These are phyloP conservation scores for Drosophila parthenogenetica DNA, from an alignment of 2,888 invertebrate species.

Conservation along the genomic window DNA sequence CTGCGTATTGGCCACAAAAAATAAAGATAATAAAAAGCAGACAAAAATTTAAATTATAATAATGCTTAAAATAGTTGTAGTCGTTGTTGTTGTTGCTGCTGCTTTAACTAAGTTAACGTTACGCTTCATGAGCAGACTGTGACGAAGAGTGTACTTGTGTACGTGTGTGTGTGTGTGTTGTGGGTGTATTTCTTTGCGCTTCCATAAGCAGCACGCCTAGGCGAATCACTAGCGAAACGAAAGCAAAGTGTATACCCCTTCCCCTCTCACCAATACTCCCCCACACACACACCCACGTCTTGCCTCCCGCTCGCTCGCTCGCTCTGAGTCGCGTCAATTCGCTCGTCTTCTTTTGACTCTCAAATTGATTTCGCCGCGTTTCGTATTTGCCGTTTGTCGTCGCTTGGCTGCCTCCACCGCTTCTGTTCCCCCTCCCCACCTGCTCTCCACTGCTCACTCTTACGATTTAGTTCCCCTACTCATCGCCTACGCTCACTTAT, in stretches of 20 bases:
- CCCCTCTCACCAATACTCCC: background rate
- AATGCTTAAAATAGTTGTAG: constrained; percentile 29
- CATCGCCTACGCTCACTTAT: constrained; percentile 36
- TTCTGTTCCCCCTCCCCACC: constrained; percentile 9
- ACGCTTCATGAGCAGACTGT: constrained; percentile 59
- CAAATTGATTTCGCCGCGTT: constrained; percentile 72
- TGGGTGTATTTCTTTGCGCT: constrained; percentile 79
- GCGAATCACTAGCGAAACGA: constrained; percentile 60
- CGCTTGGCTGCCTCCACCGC: constrained; percentile 43
- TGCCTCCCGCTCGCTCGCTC: background rate
- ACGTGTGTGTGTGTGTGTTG: constrained; percentile 31
- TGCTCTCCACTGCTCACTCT: background rate
- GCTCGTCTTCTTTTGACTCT: constrained; percentile 46
- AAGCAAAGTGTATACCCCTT: constrained; percentile 30
- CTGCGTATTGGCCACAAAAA: constrained; percentile 62
- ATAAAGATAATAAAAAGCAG: constrained; percentile 2
- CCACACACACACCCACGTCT: background rate
- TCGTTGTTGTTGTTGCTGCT: constrained; percentile 18
- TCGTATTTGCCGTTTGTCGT: constrained; percentile 61
- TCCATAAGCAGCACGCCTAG: constrained; percentile 70
- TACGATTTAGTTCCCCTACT: constrained; percentile 14
- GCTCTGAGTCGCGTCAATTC: constrained; percentile 13
- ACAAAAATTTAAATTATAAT: constrained; percentile 36
- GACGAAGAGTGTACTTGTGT: constrained; percentile 25
- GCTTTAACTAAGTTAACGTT: constrained; percentile 51